phyloP scores from a whole-genome alignment of 2,888 invertebrate genomes.

The Amphiduros pacificus region DNA sequence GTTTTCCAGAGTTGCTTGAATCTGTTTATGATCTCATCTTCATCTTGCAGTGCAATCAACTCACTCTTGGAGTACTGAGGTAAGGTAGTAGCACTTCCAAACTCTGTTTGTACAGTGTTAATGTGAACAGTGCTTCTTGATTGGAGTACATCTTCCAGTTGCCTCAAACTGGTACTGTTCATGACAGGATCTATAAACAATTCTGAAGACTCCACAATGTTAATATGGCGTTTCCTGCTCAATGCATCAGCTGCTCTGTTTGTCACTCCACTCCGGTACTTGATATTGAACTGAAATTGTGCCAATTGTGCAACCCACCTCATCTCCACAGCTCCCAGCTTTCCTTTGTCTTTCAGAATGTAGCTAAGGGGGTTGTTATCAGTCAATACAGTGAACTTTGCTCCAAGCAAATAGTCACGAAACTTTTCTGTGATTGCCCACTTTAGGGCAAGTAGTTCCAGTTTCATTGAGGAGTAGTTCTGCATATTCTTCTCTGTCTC shows the following conservation, averaged over 20 bases:
- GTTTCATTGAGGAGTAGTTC: slow-evolving; percentile 16
- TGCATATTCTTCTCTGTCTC: slow-evolving; percentile 1
- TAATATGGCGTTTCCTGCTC: not conserved
- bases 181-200: not conserved
- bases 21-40: too few species aligned
- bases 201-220: not conserved
- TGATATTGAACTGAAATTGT: slow-evolving; percentile 1
- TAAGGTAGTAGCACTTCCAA: too few species aligned
- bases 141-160: too few species aligned
- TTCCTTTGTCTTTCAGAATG: not conserved
- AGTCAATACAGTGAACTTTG: slow-evolving; percentile 3
- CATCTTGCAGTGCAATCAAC: too few species aligned
- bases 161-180: not conserved
- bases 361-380: slow-evolving; percentile 3
- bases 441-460: slow-evolving; percentile 15
- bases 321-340: not conserved
- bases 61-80: too few species aligned
- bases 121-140: too few species aligned
- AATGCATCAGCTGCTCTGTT: slow-evolving; percentile 4
- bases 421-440: slow-evolving; percentile 1
- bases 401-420: slow-evolving; percentile 5
- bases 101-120: too few species aligned
- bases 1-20: too few species aligned
- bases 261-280: not conserved
- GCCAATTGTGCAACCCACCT: slow-evolving; percentile 1